Base-by-base conservation (phyloP, 2,888 invertebrate genomes). In the Lepidochrysops patricia region DNA sequence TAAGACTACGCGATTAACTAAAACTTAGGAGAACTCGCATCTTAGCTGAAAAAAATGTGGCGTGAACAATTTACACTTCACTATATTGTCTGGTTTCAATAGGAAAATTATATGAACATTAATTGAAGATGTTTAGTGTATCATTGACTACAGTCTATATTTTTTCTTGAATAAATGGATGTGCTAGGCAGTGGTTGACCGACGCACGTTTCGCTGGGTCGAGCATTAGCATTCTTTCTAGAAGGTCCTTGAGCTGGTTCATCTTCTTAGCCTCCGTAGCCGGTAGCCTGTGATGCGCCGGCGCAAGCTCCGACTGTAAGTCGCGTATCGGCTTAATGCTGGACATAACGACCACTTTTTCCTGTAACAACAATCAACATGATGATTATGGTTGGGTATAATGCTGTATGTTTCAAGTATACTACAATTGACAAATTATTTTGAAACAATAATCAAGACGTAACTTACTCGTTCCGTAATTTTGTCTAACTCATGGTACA, bases 401-500 rank as follows among this genome's bases (percentile, higher is more conserved):
- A n/a, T n/a, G n/a, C n/a, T n/a, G n/a, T n/a, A n/a, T n/a, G n/a
- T n/a, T n/a, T n/a, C n/a, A n/a, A n/a, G n/a, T n/a, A n/a, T n/a
- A n/a, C n/a, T n/a, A n/a, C n/a, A n/a, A n/a, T n/a, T n/a, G n/a
- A n/a, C n/a, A n/a, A n/a, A n/a, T n/a, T n/a, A n/a, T n/a, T n/a
- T n/a, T n/a, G n/a, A n/a, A n/a, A n/a, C 12, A 37, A 13, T 57
- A 19, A 19, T 4, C 32, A 50, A 6, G 19, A 29, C 13, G 43
- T 27, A n/a, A 74, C 93, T 94, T 88, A 99, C 99, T 93, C 98
- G 91, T 83, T 99, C 98, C 0, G 99, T 99, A 66, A 99, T 95
- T 90, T 95, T 98, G 82, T 99, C 99, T 68, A 98, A 94, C 86
- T 99, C 99, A 75, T 97, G 97, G 81, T 97, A 99, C 62, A 98